These are phyloP conservation scores for Ellobius talpinus DNA, from an alignment of 2,113 vertebrate species.

Conservation along the genomic window DNA sequence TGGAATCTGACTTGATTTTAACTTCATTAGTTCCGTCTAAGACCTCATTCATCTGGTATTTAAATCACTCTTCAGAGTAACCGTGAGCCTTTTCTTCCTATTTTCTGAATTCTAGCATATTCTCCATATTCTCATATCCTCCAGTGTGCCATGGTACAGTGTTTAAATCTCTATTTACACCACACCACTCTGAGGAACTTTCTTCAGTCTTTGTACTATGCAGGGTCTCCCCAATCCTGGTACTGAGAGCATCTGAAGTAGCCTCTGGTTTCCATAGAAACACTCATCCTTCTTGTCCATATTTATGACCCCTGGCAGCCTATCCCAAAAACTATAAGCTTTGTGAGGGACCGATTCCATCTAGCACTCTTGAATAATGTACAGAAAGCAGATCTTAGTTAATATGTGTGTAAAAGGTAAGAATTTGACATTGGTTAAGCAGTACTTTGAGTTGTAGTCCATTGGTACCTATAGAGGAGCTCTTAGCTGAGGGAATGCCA, in stretches of 20 bases:
- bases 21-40: neutral
- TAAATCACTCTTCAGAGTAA: neutral
- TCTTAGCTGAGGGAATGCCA: neutral
- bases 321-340: neutral
- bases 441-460: neutral
- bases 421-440: neutral
- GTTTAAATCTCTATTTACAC: neutral
- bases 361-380: neutral
- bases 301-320: neutral
- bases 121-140: neutral
- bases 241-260: neutral
- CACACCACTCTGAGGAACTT: neutral
- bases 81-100: neutral
- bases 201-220: neutral
- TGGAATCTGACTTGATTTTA: neutral
- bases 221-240: neutral
- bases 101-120: neutral
- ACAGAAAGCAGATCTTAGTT: neutral
- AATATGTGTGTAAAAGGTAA: neutral
- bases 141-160: too few species aligned
- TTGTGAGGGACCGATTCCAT: neutral
- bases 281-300: neutral
- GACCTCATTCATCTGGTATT: neutral
- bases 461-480: neutral
- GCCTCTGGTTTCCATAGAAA: neutral